These are phyloP conservation scores for Baccha elongata DNA, from an alignment of 2,888 invertebrate species.

Conservation along the genomic window DNA sequence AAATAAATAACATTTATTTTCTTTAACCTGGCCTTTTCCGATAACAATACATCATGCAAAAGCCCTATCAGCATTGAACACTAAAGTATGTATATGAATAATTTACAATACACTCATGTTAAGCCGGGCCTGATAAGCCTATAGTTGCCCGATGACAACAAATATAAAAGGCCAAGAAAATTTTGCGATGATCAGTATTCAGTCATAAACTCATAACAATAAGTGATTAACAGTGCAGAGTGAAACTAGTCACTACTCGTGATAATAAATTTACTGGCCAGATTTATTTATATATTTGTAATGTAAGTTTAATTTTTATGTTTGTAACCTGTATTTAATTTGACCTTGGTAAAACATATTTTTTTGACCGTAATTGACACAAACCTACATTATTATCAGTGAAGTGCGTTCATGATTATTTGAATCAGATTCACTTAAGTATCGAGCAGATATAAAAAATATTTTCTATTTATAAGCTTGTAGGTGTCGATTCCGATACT, in stretches of 20 bases:
- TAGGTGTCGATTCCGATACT: conserved; percentile 14
- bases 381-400: background rate
- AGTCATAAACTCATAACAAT: too few relatives aligned
- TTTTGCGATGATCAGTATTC: conserved; percentile 33
- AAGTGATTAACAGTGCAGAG: conserved; percentile 27
- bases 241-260: too few relatives aligned
- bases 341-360: background rate
- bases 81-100: background rate
- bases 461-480: conserved; percentile 44
- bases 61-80: too few relatives aligned
- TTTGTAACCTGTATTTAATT: background rate
- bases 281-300: conserved; percentile 29
- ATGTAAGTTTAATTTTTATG: conserved; percentile 10
- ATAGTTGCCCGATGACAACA: conserved; percentile 53
- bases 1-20: conserved; percentile 26
- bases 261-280: conserved; percentile 12
- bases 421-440: conserved; percentile 19
- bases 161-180: conserved; percentile 61
- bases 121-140: conserved; percentile 12
- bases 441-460: conserved; percentile 25
- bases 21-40: conserved; percentile 36
- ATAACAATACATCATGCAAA: conserved; percentile 19
- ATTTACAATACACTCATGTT: conserved; percentile 6
- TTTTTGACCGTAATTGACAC: background rate
- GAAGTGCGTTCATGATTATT: conserved; percentile 29